phyloP scores from a whole-genome alignment of 2,113 vertebrate genomes.

The Hippoglossus stenolepis region DNA sequence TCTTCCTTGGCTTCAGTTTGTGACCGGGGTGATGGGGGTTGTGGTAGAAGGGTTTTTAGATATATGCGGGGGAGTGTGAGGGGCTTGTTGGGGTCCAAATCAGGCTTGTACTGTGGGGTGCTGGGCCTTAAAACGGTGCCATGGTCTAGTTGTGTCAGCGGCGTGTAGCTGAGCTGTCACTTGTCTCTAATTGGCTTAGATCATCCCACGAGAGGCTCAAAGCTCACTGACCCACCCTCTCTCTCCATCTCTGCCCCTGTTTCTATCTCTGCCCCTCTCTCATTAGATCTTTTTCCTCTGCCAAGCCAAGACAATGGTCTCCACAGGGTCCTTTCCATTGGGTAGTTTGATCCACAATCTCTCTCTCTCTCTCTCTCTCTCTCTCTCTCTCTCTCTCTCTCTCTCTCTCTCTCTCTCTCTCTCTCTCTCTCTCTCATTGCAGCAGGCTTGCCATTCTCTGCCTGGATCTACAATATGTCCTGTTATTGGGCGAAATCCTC shows the following conservation, averaged over 20 bases:
- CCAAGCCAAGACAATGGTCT: conserved; percentile 41
- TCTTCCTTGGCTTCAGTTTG: conserved; percentile 17
- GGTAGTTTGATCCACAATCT: conserved; percentile 38
- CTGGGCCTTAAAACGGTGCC: conserved; percentile 59
- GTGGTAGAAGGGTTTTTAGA: conserved; percentile 29
- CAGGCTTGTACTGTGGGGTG: conserved; percentile 53
- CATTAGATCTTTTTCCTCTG: conserved; percentile 36
- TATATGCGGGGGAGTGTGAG: conserved; percentile 19
- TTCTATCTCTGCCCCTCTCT: conserved; percentile 27
- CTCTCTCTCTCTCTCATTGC: not conserved
- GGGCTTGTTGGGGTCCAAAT: conserved; percentile 64
- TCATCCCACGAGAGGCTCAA: conserved; percentile 70
- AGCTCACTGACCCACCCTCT: conserved; percentile 75
- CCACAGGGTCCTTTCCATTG: conserved; percentile 34
- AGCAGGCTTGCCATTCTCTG: conserved; percentile 13
- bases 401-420: not conserved
- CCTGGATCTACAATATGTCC: not conserved
- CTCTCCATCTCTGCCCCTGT: conserved; percentile 24
- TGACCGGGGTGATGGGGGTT: conserved; percentile 21
- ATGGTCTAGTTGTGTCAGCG: conserved; percentile 82
- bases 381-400: not conserved
- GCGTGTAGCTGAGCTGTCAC: conserved; percentile 78
- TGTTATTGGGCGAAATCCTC: conserved; percentile 4
- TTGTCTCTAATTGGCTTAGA: conserved; percentile 83
- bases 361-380: too few relatives aligned